Evolutionary conservation across 2,113 vertebrate species (phyloP).

Genomic region (Cochlearius cochlearius): DNA sequence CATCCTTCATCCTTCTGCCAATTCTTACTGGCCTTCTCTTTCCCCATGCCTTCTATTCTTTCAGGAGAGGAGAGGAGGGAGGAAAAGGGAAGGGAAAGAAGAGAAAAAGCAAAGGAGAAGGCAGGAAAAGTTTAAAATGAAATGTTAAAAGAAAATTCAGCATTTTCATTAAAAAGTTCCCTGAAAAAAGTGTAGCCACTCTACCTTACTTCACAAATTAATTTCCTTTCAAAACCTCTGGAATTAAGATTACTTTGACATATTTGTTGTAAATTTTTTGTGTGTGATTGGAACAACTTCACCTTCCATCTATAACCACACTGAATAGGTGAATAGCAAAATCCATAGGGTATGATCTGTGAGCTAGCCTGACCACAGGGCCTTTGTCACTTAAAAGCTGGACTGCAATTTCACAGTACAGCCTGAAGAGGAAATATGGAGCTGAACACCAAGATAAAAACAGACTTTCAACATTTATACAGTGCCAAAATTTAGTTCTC

Average conservation of each 20-base stretch:
- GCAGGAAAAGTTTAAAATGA: background rate
- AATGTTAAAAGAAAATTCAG: background rate
- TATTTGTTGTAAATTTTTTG: background rate
- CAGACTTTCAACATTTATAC: background rate
- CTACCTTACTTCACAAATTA: background rate
- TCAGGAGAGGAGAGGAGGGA: rapidly evolving
- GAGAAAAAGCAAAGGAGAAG: background rate
- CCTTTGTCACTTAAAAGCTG: background rate
- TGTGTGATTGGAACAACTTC: background rate
- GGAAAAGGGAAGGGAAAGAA: background rate
- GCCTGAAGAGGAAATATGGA: background rate
- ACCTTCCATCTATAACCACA: background rate
- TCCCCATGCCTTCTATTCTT: background rate
- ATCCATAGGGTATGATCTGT: background rate
- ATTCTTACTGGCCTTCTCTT: background rate
- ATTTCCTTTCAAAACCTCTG: background rate
- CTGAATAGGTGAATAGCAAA: background rate
- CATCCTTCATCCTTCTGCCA: background rate
- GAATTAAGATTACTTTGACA: background rate
- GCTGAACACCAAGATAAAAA: background rate
- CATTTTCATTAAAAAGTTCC: background rate
- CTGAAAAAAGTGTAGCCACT: background rate
- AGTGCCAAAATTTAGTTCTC: background rate
- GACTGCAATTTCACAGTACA: background rate
- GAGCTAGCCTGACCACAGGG: background rate